Base-by-base conservation (phyloP, 2,888 invertebrate species). In the Sarcophaga carnaria region DNA sequence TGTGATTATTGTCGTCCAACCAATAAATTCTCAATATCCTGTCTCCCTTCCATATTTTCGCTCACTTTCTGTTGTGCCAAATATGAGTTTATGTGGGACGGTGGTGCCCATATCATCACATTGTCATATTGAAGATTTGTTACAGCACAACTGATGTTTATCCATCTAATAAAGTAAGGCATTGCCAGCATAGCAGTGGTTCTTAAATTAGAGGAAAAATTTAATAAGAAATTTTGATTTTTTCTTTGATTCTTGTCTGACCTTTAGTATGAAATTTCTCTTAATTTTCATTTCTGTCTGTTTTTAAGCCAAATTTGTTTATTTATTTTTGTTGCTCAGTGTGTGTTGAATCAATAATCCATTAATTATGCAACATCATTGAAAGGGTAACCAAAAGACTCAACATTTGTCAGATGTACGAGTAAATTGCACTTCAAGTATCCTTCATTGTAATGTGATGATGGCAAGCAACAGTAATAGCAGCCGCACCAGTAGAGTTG, bases 1-100 rank as follows among this genome's bases (percentile, higher is more conserved):
- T n/a, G 75, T 45, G 49, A 64, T 70, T 70, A 14, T 76, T 76
- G 45, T 59, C 27, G 45, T 59, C 27, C 75, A 76, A 64, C 64
- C 76, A 82, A 76, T 76, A 82, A 82, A 59, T 82, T 45, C 45
- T 70, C 63, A 70, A 76, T 60, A 81, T 81, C 81, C 69, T 45
- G 8, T 67, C n/a, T 67, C 37, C 37, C 3, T 37, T 2, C 4
- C 54, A 8, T 54, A 67, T 25, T 75, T 60, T n/a, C 27, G 62
- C 6, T 69, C 37, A 76, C 63, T 64, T 76, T 69, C 11, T 63
- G 25, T 54, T 63, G 25, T 54, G 75, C 12, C 54, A 54, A 12
- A 37, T 54, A 14, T 17, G 49, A 49, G 14, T 49, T 49, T 14
- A 74, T 62, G 49, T 81, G 47, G 63, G 45, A 22, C 22, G 14